These are phyloP conservation scores for Phoxinus phoxinus DNA, from an alignment of 2,113 vertebrate genomes.

Conservation along the genomic window DNA sequence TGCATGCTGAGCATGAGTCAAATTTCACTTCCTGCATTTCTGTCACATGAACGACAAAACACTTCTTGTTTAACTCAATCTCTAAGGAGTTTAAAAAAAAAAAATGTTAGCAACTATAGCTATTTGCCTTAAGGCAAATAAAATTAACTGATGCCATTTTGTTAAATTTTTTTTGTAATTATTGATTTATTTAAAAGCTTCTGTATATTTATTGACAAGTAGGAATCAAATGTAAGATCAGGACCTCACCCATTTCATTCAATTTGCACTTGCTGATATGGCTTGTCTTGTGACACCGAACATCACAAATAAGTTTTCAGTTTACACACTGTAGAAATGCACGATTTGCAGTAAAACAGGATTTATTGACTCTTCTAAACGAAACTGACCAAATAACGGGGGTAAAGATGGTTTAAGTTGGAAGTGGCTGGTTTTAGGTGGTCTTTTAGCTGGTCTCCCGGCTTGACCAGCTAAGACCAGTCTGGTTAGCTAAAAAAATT, in stretches of 20 bases:
- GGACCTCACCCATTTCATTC: neutral
- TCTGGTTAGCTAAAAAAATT: too few relatives aligned
- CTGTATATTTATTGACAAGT: neutral
- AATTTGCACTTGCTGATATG: neutral
- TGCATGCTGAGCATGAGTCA: neutral
- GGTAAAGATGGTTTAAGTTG: neutral
- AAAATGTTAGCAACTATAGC: neutral
- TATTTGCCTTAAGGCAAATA: neutral
- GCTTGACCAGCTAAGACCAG: too few relatives aligned
- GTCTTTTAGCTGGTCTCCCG: too few relatives aligned
- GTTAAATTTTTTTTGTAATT: neutral
- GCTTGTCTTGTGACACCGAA: neutral
- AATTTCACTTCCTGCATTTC: conserved; percentile 34
- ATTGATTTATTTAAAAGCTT: neutral
- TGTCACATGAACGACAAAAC: conserved; percentile 49
- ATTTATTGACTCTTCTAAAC: neutral
- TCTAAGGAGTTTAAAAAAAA: neutral
- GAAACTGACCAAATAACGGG: neutral
- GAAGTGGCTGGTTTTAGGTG: too few relatives aligned
- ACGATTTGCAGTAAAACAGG: neutral
- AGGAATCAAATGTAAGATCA: neutral
- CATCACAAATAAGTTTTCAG: neutral
- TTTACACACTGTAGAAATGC: neutral
- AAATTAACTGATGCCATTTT: neutral
- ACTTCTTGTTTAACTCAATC: neutral